These are phyloP conservation scores for Hemicordylus capensis DNA, from an alignment of 2,113 vertebrate species.

Conservation along the genomic window DNA sequence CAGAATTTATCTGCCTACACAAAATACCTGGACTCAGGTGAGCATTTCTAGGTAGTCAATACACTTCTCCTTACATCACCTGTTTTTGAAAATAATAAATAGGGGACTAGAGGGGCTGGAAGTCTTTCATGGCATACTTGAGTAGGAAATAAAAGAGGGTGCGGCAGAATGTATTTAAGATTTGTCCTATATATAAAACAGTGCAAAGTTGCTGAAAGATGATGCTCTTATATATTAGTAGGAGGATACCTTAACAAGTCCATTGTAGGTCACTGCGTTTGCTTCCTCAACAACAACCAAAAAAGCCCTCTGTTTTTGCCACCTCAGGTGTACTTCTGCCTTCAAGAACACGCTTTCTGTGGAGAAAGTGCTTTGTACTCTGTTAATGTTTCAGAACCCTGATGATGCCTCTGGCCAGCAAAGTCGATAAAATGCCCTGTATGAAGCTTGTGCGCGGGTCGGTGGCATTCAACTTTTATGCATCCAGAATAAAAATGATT, in stretches of 20 bases:
- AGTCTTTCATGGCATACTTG: constrained; percentile 6
- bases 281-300: constrained; percentile 22
- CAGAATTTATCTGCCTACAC: too few relatives aligned
- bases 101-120: not conserved
- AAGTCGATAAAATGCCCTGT: constrained; percentile 54
- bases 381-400: constrained; percentile 65
- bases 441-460: constrained; percentile 54
- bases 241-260: constrained; percentile 31
- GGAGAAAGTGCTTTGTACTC: constrained; percentile 50
- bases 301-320: constrained; percentile 17
- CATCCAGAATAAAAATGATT: constrained; percentile 70
- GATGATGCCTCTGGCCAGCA: constrained; percentile 50
- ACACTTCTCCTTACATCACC: not conserved
- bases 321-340: constrained; percentile 49
- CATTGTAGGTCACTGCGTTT: not conserved
- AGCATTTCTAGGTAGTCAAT: not conserved
- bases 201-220: constrained; percentile 15
- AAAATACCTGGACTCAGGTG: too few relatives aligned
- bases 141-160: constrained; percentile 19
- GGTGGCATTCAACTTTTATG: constrained; percentile 70
- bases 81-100: not conserved
- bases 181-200: not conserved
- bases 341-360: constrained; percentile 47
- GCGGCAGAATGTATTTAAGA: not conserved
- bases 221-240: constrained; percentile 15